Conservation (phyloP, 2,797 vertebrate genomes). For the Pantherophis alleghaniensis region DNA sequence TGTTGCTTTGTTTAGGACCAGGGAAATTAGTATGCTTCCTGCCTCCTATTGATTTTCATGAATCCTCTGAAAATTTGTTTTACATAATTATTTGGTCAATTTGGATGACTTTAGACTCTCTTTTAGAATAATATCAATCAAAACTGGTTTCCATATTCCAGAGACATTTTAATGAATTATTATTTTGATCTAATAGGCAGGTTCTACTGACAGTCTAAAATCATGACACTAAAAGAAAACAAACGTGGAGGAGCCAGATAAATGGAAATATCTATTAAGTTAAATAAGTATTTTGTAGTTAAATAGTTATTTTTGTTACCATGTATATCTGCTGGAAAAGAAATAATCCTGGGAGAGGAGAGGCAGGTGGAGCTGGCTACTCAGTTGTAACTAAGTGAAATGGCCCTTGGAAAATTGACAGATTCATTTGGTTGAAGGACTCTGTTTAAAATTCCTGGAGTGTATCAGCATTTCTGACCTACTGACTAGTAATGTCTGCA, state of each 20-base stretch:
- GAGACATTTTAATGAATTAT: not conserved
- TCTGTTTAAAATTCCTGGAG: not conserved
- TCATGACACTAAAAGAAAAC: not conserved
- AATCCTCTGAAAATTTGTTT: not conserved
- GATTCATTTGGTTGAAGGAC: not conserved
- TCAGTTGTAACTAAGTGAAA: not conserved
- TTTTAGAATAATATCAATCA: not conserved
- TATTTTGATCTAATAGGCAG: not conserved
- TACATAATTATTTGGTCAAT: not conserved
- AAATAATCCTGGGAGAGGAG: not conserved
- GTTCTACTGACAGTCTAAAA: not conserved
- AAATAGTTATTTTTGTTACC: not conserved
- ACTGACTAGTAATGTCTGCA: not conserved
- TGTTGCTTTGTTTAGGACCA: not conserved
- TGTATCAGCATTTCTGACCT: not conserved
- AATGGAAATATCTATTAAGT: not conserved
- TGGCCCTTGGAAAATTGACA: not conserved
- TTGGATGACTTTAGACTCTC: not conserved
- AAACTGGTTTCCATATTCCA: not conserved
- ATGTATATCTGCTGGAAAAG: not conserved
- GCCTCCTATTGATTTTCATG: not conserved
- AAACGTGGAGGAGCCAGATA: not conserved
- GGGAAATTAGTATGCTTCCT: not conserved
- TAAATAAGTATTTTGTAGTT: not conserved
- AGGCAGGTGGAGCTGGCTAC: not conserved